Conservation (phyloP, 2,113 vertebrate species). For the Tangachromis dhanisi region DNA sequence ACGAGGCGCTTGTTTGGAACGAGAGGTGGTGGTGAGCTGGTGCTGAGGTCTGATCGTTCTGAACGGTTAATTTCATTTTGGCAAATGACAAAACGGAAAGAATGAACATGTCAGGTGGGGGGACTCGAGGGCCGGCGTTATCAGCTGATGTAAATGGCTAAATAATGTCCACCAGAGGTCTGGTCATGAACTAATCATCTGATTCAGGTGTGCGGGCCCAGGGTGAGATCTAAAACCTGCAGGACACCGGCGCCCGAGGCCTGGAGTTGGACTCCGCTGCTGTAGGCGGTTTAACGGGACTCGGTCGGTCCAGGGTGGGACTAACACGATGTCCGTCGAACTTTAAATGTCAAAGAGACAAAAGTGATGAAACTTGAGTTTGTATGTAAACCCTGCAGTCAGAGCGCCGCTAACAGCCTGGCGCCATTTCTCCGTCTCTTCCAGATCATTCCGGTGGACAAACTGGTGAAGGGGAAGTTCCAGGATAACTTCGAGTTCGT, state of each 20-base stretch:
- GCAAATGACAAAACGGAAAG: background rate
- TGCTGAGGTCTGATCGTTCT: background rate
- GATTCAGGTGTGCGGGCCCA: fast-evolving
- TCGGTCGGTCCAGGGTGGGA: background rate
- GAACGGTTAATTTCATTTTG: background rate
- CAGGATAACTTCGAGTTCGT: conserved; percentile 82
- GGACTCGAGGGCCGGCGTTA: background rate
- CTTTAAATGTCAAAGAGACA: background rate
- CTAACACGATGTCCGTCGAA: fast-evolving
- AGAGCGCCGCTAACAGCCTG: background rate
- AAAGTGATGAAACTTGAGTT: background rate
- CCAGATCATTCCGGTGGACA: conserved; percentile 79
- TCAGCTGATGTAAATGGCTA: background rate
- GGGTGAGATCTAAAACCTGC: background rate
- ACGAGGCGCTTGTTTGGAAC: background rate
- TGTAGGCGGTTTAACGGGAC: background rate
- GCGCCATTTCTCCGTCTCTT: background rate
- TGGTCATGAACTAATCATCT: background rate
- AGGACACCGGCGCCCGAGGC: fast-evolving
- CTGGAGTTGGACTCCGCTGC: background rate
- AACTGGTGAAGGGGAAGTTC: conserved; percentile 79
- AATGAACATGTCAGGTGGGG: background rate
- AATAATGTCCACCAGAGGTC: background rate
- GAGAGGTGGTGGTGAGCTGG: background rate
- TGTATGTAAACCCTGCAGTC: background rate